phyloP scores from a whole-genome alignment of 2,797 vertebrate species.

The Sparus aurata region DNA sequence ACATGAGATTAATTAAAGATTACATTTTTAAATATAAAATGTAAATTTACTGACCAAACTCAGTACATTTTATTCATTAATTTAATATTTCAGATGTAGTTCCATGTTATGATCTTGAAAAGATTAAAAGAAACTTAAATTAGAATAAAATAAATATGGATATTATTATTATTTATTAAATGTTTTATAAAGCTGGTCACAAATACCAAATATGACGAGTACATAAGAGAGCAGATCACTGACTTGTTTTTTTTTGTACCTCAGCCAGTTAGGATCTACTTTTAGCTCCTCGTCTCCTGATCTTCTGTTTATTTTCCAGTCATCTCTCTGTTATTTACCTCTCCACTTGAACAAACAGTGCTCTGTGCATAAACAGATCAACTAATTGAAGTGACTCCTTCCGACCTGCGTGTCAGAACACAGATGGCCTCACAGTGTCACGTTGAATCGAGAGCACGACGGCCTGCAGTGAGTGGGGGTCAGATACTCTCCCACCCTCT shows the following conservation, averaged over 20 bases:
- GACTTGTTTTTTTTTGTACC: neutral
- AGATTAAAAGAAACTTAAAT: neutral
- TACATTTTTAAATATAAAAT: no score
- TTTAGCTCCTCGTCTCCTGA: neutral
- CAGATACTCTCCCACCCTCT: slow-evolving; percentile 11
- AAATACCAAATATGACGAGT: no score
- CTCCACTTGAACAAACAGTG: neutral
- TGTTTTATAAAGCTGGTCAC: no score
- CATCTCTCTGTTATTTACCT: neutral
- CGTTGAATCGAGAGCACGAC: slow-evolving; percentile 2
- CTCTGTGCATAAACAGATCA: slow-evolving; percentile 3
- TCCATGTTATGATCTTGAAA: neutral
- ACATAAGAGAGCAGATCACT: neutral
- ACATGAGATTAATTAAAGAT: no score
- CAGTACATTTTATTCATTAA: neutral
- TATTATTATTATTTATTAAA: no score
- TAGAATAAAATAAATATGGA: neutral
- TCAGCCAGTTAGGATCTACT: neutral
- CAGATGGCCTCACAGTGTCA: slow-evolving; percentile 70
- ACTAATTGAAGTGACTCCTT: slow-evolving; percentile 21
- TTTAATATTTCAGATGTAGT: neutral
- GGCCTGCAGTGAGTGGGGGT: slow-evolving; percentile 30
- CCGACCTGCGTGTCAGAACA: slow-evolving; percentile 46
- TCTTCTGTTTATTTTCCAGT: neutral
- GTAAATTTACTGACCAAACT: no score